Conservation (phyloP, 1,140 invertebrate species). For the Macrosteles quadrilineatus region DNA sequence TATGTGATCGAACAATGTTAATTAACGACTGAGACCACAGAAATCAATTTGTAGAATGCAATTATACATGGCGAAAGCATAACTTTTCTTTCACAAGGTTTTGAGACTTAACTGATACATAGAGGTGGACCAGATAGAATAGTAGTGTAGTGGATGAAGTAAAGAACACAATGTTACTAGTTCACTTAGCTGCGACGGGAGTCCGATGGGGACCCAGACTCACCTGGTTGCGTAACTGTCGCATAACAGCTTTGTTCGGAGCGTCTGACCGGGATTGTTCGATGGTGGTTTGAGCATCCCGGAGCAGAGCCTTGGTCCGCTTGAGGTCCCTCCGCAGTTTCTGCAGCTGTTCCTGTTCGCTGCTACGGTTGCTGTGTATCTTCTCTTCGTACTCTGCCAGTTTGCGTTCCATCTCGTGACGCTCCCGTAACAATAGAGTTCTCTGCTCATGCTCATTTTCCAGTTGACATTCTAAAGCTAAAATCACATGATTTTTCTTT, state of each 20-base stretch:
- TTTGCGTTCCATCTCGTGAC: conserved; percentile 86
- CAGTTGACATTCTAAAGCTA: conserved; percentile 83
- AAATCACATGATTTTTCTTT: too few relatives aligned
- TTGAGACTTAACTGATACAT: too few relatives aligned
- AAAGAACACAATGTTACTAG: too few relatives aligned
- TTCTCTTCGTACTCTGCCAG: conserved; percentile 74
- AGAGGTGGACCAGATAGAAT: too few relatives aligned
- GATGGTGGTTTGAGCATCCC: conserved; percentile 79
- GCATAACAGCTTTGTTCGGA: conserved; percentile 76
- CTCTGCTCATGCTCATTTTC: conserved; percentile 92
- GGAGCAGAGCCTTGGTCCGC: conserved; percentile 77
- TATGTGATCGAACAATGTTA: too few relatives aligned
- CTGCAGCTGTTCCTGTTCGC: conserved; percentile 62
- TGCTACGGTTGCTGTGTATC: conserved; percentile 64
- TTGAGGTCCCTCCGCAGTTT: conserved; percentile 76
- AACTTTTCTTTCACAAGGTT: too few relatives aligned
- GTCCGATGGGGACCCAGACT: too few relatives aligned
- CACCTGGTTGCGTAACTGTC: conserved; percentile 84
- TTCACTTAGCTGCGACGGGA: too few relatives aligned
- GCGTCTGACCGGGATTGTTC: conserved; percentile 83
- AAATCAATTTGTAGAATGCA: too few relatives aligned
- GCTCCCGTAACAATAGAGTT: conserved; percentile 81
- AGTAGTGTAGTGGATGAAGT: too few relatives aligned
- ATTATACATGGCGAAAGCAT: too few relatives aligned
- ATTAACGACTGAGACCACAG: too few relatives aligned